Evolutionary conservation across 2,797 vertebrate species (phyloP).

Genomic region (Crenichthys baileyi): DNA sequence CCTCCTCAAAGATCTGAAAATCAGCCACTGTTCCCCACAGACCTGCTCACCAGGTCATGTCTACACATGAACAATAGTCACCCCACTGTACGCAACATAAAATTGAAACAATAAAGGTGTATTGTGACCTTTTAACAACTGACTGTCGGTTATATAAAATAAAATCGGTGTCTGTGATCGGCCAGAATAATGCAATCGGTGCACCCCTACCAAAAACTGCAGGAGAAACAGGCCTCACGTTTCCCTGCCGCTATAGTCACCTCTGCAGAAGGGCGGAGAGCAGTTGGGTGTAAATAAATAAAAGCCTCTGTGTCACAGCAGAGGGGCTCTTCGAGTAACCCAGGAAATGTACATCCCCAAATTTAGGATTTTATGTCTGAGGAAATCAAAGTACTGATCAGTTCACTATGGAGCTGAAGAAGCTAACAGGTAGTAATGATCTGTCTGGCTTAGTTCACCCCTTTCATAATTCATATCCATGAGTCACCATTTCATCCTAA

Average conservation of each 20-base stretch:
- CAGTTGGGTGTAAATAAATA: conserved; percentile 18
- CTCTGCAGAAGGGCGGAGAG: conserved; percentile 36
- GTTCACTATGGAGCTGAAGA: neutral
- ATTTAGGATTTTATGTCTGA: neutral
- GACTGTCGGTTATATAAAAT: too few species aligned
- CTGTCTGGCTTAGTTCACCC: neutral
- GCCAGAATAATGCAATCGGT: too few species aligned
- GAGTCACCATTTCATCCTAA: too few species aligned
- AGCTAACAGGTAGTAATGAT: neutral
- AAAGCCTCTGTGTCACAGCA: conserved; percentile 42
- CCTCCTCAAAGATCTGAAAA: too few species aligned
- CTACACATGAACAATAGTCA: too few species aligned
- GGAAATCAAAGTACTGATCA: conserved; percentile 7
- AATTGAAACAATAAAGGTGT: too few species aligned
- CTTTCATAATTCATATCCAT: too few species aligned
- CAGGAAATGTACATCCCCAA: conserved; percentile 61
- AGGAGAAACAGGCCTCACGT: conserved; percentile 54
- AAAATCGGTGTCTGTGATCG: too few species aligned
- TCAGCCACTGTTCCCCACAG: too few species aligned
- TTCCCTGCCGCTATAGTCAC: conserved; percentile 36
- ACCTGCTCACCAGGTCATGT: too few species aligned
- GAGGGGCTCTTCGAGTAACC: conserved; percentile 53
- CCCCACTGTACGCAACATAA: too few species aligned
- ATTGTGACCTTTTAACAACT: too few species aligned
- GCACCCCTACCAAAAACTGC: neutral